Conservation (phyloP, 2,888 invertebrate species). For the Marronus borbonicus region DNA sequence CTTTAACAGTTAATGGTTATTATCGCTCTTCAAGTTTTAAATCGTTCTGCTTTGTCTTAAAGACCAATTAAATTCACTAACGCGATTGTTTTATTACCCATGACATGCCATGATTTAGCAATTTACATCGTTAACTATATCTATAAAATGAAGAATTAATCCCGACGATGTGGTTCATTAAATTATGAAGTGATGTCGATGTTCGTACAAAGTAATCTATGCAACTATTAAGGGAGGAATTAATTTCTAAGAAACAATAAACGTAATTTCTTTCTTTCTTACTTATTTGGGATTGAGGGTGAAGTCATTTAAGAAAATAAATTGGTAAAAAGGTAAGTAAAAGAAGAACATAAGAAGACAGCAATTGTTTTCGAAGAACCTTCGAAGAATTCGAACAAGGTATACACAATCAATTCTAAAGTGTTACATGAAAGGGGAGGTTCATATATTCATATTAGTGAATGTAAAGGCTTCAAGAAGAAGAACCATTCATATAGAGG, state of each 20-base stretch:
- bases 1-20: constrained; percentile 4
- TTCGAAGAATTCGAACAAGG: background rate
- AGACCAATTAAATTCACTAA: constrained; percentile 18
- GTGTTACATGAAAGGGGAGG: constrained; percentile 27
- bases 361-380: background rate
- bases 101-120: constrained; percentile 13
- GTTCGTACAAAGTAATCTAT: no score
- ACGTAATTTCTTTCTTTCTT: no score
- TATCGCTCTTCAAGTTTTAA: constrained; percentile 13
- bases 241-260: no score
- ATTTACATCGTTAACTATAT: constrained; percentile 15
- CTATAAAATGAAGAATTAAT: background rate
- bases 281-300: no score
- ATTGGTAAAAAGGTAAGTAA: background rate
- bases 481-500: background rate
- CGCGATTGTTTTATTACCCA: constrained; percentile 18
- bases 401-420: background rate
- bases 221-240: no score
- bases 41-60: constrained; percentile 11
- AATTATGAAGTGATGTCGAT: background rate
- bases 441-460: constrained; percentile 8
- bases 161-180: background rate
- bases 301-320: no score
- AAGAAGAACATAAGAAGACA: background rate
- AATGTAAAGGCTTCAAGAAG: background rate